Evolutionary conservation across 2,888 invertebrate species (phyloP), one percentile per base, ranked within the genome.

Genomic region (Heliconius hortense): DNA sequence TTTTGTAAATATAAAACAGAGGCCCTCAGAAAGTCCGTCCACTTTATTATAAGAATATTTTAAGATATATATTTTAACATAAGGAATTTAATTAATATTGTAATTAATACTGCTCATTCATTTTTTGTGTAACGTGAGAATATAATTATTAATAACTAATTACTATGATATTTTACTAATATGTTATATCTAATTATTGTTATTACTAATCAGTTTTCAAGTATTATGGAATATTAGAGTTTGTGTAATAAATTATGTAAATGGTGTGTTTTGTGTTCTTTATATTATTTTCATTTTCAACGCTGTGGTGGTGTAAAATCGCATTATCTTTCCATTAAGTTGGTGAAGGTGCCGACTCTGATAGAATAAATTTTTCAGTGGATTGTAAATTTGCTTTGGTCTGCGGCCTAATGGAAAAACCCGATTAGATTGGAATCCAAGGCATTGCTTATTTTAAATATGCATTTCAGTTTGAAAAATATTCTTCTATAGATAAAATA

Each of bases 11-110:
- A 87, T 84, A 87, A 83, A 83, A 79, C 74, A 80, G 82, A 82
- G 86, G 79, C 89, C 91, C 79, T 90, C 89, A 91, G 91, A 82
- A 76, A 88, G 79, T 90, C 92, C 92, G 92, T 92, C 92, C 92
- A 90, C 81, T 88, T 85, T 75, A 15, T 66, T 69, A 21, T 56
- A n/a, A 74, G 67, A 26, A 64, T 60, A 43, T 77, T 26, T 66
- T 66, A 64, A 64, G 64, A 48, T 53, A 39, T 62, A 59, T 68
- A 39, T 35, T 48, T 35, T 35, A 35, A 39, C 31, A 26, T 66
- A 62, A 63, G 53, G 21, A 63, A 69, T 64, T n/a, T 53, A 21
- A 43, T 53, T 53, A 48, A 68, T 21, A 68, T 53, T 68, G 48
- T 68, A 48, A 31, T 68, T 68, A 68, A 68, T 53, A 68, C 28